phyloP scores from a whole-genome alignment of 2,888 invertebrate species.

The Drepanosiphum platanoidis region DNA sequence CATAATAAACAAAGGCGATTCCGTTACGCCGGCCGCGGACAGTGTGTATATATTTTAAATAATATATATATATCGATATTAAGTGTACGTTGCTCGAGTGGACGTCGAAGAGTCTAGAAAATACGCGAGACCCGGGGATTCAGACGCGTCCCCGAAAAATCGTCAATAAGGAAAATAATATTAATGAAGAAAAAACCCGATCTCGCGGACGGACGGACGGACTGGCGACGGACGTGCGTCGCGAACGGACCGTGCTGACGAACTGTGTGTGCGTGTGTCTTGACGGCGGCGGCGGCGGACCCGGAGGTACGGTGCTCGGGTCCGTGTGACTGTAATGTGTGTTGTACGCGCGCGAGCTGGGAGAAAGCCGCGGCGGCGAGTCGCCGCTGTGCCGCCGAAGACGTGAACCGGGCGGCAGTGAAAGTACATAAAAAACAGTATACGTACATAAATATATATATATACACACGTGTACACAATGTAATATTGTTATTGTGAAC shows the following conservation, averaged over 20 bases:
- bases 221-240: slow-evolving; percentile 43
- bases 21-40: too few relatives aligned
- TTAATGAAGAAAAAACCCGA: too few relatives aligned
- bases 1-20: too few relatives aligned
- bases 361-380: slow-evolving; percentile 52
- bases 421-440: slow-evolving; percentile 53
- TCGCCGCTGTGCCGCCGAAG: slow-evolving; percentile 21
- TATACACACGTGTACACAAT: neutral
- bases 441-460: too few relatives aligned
- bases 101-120: too few relatives aligned
- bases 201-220: neutral
- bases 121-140: too few relatives aligned
- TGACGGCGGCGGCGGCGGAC: slow-evolving; percentile 40
- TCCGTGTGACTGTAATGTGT: slow-evolving; percentile 8
- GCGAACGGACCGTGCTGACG: slow-evolving; percentile 41
- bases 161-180: too few relatives aligned
- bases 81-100: too few relatives aligned
- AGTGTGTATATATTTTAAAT: too few relatives aligned
- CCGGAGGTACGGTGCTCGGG: slow-evolving; percentile 47
- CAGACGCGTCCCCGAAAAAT: too few relatives aligned
- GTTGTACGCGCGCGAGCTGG: slow-evolving; percentile 21
- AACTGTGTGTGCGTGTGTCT: slow-evolving; percentile 39
- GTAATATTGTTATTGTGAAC: slow-evolving; percentile 26
- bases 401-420: slow-evolving; percentile 41
- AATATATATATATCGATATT: too few relatives aligned